phyloP scores from a whole-genome alignment of 92 coral and sea anemone species.

The Hydrozoanthus gracilis region DNA sequence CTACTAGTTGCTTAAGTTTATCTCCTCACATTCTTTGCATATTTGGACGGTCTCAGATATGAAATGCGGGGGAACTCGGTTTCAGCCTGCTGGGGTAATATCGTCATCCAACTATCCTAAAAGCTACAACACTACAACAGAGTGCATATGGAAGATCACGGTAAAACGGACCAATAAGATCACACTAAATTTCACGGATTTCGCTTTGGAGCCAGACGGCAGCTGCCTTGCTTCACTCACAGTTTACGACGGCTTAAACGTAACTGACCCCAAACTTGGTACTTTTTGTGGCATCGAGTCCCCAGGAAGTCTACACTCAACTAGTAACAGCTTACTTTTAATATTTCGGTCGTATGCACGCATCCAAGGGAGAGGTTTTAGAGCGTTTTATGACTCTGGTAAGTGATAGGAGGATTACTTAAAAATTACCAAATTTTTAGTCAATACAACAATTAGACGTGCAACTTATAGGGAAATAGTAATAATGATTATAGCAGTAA shows the following conservation, averaged over 20 bases:
- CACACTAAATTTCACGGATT: slow-evolving; percentile 81
- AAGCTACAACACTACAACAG: slow-evolving; percentile 57
- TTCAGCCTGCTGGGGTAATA: slow-evolving; percentile 79
- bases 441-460: no score
- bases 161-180: slow-evolving; percentile 68
- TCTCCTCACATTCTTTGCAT: not conserved
- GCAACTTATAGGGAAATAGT: no score
- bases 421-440: not conserved
- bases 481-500: no score
- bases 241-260: slow-evolving; percentile 74
- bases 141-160: slow-evolving; percentile 73
- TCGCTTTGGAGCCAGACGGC: slow-evolving; percentile 66
- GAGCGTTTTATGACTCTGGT: slow-evolving; percentile 92
- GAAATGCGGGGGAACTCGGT: slow-evolving; percentile 81
- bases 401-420: not conserved
- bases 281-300: slow-evolving; percentile 69
- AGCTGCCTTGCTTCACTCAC: slow-evolving; percentile 70
- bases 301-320: slow-evolving; percentile 70
- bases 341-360: slow-evolving; percentile 60
- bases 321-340: slow-evolving; percentile 70
- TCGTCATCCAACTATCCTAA: slow-evolving; percentile 82
- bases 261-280: slow-evolving; percentile 68
- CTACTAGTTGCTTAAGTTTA: not conserved
- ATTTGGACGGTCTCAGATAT: slow-evolving; percentile 40
- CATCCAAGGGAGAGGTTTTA: slow-evolving; percentile 71